Evolutionary conservation across 2,888 invertebrate genomes (phyloP), one percentile per base, ranked within the genome.

Genomic region (Aspidiotus rigidus): DNA sequence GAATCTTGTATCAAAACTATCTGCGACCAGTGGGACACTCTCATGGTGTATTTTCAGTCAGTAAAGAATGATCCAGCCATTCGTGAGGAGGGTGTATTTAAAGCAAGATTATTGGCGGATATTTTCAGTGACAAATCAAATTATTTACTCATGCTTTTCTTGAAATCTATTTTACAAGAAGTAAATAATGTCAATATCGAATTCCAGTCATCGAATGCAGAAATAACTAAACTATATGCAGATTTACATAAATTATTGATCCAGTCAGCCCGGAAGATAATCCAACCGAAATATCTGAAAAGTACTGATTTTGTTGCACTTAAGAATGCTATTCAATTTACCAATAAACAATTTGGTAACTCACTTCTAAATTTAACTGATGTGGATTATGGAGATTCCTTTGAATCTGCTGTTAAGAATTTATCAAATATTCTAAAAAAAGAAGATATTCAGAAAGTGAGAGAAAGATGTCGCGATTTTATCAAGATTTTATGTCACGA

Each of bases 11-110:
- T 74, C 9, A 63, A 70, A 57, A 72, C 64, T 42, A 74, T 73
- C 49, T 15, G 74, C 13, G 64, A 72, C 15, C 74, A 75, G 63
- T 75, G 73, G 73, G 28, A 72, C 61, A 74, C 74, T 70, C 64
- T 74, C 53, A 73, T 74, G 72, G 66, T 70, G 15, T 71, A 73
- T 53, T 75, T 75, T 63, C 61, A 63, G n/a, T 59, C 62, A 16
- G 71, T 71, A 42, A 54, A 54, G 54, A 44, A 71, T 8, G 16
- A 70, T 8, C 9, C 8, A 44, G 11, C 8, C 8, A 72, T 74
- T 15, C 11, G 56, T n/a, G 15, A 7, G 8, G 15, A 56, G 8
- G 72, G 72, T 71, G 73, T 73, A 69, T 73, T 73, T 41, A 73
- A 71, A 7, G 73, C 73, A 9, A 70, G 73, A 67, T 62, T 64